A percentile compares a stretch with the other conserved stretches of the same genome.
phyloP scores from a whole-genome alignment of 2,888 invertebrate genomes.

The Drosophila niveifrons region DNA sequence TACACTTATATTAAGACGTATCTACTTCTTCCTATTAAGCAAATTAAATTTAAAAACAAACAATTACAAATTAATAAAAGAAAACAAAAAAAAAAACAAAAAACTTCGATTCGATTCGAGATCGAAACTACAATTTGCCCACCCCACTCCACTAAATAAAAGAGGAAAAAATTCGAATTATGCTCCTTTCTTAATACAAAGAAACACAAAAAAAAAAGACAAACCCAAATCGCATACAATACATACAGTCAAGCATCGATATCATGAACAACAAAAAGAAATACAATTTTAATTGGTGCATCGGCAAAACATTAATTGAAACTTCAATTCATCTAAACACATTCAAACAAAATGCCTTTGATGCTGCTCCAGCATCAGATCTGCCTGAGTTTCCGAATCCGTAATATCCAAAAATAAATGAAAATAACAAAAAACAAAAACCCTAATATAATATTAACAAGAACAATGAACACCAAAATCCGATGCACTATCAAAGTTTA shows the following conservation, averaged over 20 bases:
- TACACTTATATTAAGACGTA: slow-evolving; percentile 65
- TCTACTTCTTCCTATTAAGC: slow-evolving; percentile 77
- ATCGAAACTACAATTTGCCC: slow-evolving; percentile 58
- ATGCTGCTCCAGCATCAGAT: slow-evolving; percentile 30
- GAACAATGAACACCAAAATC: slow-evolving; percentile 48
- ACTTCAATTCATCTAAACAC: slow-evolving; percentile 15
- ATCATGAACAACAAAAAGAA: slow-evolving; percentile 1
- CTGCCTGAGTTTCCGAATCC: slow-evolving; percentile 59
- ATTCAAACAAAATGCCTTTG: slow-evolving; percentile 57
- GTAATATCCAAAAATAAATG: slow-evolving; percentile 10
- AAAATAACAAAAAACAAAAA: slow-evolving; percentile 14
- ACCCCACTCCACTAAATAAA: slow-evolving; percentile 46
- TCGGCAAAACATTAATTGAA: slow-evolving; percentile 40
- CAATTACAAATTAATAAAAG: slow-evolving; percentile 15
- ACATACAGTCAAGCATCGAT: slow-evolving; percentile 20
- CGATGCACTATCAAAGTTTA: slow-evolving; percentile 81
- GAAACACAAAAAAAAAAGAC: background rate
- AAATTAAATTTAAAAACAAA: slow-evolving; percentile 37
- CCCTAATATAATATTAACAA: background rate
- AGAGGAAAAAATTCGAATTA: slow-evolving; percentile 30
- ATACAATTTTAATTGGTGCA: slow-evolving; percentile 54
- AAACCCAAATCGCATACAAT: slow-evolving; percentile 4
- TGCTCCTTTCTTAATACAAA: slow-evolving; percentile 25
- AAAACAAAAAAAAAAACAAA: slow-evolving; percentile 7
- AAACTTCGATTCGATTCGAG: slow-evolving; percentile 38